Conservation (phyloP, 2,888 invertebrate genomes). For the Diachrysia chrysitis region DNA sequence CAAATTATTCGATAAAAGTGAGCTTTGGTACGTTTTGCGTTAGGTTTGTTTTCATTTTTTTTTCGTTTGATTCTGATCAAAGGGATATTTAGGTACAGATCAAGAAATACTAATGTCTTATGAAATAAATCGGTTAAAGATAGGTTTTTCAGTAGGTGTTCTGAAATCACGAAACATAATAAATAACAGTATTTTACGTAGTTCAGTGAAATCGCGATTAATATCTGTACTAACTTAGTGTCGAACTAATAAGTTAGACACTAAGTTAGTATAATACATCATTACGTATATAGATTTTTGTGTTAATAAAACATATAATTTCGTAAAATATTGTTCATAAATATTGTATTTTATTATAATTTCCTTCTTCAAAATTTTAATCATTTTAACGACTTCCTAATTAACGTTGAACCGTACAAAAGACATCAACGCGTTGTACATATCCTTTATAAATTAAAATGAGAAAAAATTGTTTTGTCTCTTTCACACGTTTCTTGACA, state of each 20-base stretch:
- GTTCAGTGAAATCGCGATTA: no score
- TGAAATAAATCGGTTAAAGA: no score
- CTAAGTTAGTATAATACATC: no score
- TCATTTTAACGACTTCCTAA: background rate
- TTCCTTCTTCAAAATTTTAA: background rate
- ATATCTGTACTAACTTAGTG: no score
- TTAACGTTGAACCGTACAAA: slow-evolving; percentile 22
- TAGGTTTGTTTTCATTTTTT: background rate
- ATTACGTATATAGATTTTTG: no score
- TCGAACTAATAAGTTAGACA: no score
- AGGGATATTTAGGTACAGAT: no score
- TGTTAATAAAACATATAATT: background rate
- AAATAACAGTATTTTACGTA: no score
- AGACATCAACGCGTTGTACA: slow-evolving; percentile 51
- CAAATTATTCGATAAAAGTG: slow-evolving; percentile 54
- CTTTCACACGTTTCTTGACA: background rate
- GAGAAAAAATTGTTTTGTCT: background rate
- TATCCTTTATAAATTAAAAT: background rate
- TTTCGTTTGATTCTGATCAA: background rate
- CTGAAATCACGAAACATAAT: no score
- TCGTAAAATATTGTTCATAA: background rate
- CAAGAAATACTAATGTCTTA: no score
- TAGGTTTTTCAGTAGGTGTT: no score
- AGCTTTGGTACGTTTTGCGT: slow-evolving; percentile 31
- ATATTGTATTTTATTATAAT: background rate